phyloP scores from a whole-genome alignment of 2,888 invertebrate species.

The Trisateles emortualis region DNA sequence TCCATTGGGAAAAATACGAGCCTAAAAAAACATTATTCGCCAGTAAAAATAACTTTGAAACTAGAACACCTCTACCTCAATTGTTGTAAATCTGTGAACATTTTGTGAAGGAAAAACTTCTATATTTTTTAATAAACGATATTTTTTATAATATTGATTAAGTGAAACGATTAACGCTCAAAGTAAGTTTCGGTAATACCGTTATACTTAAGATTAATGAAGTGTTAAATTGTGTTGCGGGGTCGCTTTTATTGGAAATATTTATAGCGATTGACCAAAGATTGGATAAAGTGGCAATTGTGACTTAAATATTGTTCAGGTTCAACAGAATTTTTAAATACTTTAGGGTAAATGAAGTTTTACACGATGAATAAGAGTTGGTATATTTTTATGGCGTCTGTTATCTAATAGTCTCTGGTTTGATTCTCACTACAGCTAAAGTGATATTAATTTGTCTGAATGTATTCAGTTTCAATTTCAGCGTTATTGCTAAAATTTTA shows the following conservation, averaged over 20 bases:
- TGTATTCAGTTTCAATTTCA: too few species aligned
- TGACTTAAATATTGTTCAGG: background rate
- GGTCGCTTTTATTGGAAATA: slow-evolving; percentile 15
- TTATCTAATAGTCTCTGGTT: too few species aligned
- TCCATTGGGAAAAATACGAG: slow-evolving; percentile 26
- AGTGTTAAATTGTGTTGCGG: slow-evolving; percentile 47
- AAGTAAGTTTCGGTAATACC: slow-evolving; percentile 28
- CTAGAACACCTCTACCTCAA: slow-evolving; percentile 20
- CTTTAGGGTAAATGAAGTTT: too few species aligned
- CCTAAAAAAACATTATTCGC: slow-evolving; percentile 31
- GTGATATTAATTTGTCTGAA: too few species aligned
- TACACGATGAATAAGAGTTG: too few species aligned
- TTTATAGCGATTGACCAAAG: slow-evolving; percentile 1
- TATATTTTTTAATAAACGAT: slow-evolving; percentile 11
- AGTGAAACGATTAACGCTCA: slow-evolving; percentile 26
- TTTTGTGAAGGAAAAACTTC: slow-evolving; percentile 5
- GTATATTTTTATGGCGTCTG: too few species aligned
- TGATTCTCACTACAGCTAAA: too few species aligned
- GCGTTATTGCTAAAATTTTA: too few species aligned
- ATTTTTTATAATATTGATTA: slow-evolving; percentile 27
- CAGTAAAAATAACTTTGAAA: slow-evolving; percentile 13
- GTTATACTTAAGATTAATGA: slow-evolving; percentile 49
- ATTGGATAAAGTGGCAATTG: background rate
- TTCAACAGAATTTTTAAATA: too few species aligned
- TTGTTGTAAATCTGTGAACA: slow-evolving; percentile 27